phyloP scores from a whole-genome alignment of 2,797 vertebrate genomes.

The Sebastes alutus region DNA sequence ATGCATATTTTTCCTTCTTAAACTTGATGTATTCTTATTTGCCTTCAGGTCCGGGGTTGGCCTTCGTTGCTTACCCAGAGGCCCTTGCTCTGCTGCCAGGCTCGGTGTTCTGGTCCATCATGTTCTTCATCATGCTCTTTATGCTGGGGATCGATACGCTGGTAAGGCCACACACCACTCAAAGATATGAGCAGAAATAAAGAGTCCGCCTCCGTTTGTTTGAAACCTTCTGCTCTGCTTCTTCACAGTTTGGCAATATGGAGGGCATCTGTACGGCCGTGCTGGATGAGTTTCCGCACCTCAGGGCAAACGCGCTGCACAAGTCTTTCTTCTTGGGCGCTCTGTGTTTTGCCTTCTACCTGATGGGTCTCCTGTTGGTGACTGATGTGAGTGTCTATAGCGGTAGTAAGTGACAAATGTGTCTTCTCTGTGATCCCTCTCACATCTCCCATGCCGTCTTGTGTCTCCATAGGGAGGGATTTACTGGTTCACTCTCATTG shows the following conservation, averaged over 20 bases:
- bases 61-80: constrained; percentile 90
- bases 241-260: constrained; percentile 87
- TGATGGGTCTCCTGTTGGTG: constrained; percentile 84
- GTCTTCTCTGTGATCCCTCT: not conserved
- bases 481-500: constrained; percentile 91
- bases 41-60: constrained; percentile 84
- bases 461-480: constrained; percentile 85
- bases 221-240: constrained; percentile 7
- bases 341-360: constrained; percentile 84
- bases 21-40: not conserved
- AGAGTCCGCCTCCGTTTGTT: not conserved
- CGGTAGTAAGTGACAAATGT: not conserved
- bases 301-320: constrained; percentile 68
- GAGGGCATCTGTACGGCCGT: constrained; percentile 88
- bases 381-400: constrained; percentile 78
- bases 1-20: not conserved
- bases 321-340: constrained; percentile 79
- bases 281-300: constrained; percentile 84
- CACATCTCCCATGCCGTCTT: constrained; percentile 28
- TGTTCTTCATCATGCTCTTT: constrained; percentile 90
- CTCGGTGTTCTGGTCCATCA: constrained; percentile 87
- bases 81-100: constrained; percentile 87
- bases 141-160: constrained; percentile 87
- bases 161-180: constrained; percentile 64
- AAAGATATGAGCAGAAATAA: not conserved